Base-by-base conservation (phyloP, 53 echinoderm and acorn worm species). In the Holothuria leucospilota region DNA sequence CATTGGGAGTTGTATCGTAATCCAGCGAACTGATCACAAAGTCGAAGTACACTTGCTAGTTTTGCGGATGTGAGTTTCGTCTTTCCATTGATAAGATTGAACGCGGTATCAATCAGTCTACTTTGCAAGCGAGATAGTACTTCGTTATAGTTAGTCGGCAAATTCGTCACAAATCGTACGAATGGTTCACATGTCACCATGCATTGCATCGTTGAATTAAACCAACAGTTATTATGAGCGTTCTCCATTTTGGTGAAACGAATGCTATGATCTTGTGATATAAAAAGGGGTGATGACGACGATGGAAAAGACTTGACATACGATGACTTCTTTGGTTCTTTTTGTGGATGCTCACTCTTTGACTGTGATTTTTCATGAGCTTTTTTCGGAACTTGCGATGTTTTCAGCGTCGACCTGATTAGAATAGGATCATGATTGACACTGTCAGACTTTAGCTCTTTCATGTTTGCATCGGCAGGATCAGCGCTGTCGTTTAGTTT, bases 171-270 rank as follows among this genome's bases (percentile, higher is more conserved):
- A 29, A 12, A 66, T 5, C 29, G 66, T 29, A 26, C 26, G 13
- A 66, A 23, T 66, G 66, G 66, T 29, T 12, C n/a, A 29, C 66
- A 66, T 11, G 66, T 8, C 26, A 20, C 29, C 9, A 71, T 42
- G 49, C 51, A 77, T 52, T 77, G 77, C 77, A 75, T 75, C 25
- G 75, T 75, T 18, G 75, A 75, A 75, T 75, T 49, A 49, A 75
- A 51, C 75, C 51, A 75, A 25, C 75, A 75, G 8, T 75, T 75
- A 40, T 75, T 75, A 20, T 42, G 75, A 10, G 75, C 20, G 23
- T 75, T 75, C n/a, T 75, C 51, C 75, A 75, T 75, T 75, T 72
- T 34, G n/a, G 73, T 30, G 34, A 69, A 30, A 16, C 20, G 40
- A 46, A 40, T 18, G 1, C 4, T 26, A 41, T 13, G 77, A 52